Conservation (phyloP, 1,140 invertebrate species). For the Hesperophylax magnus region DNA sequence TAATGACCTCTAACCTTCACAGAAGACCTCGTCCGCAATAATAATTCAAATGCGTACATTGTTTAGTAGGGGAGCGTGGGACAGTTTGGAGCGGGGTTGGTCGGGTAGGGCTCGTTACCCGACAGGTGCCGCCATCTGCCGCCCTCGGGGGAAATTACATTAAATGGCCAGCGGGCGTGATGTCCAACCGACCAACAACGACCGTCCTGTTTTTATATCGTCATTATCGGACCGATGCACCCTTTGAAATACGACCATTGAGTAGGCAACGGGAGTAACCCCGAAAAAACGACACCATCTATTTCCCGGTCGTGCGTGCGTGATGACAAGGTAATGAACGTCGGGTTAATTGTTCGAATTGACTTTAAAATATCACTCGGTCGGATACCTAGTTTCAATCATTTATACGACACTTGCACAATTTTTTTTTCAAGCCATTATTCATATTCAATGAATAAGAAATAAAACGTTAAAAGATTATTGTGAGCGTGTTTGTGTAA, state of each 20-base stretch:
- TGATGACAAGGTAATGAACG: slow-evolving; percentile 3
- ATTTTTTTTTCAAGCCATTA: too few species aligned
- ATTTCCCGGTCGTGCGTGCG: background rate
- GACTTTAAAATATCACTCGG: background rate
- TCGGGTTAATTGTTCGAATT: slow-evolving; percentile 4
- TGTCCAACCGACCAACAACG: background rate
- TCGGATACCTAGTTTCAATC: too few species aligned
- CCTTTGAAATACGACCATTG: slow-evolving; percentile 28
- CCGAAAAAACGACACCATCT: background rate
- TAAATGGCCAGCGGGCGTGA: slow-evolving; percentile 47
- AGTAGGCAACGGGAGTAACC: background rate
- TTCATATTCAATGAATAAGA: too few species aligned
- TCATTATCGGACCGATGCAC: slow-evolving; percentile 44
- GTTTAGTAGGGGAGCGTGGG: background rate
- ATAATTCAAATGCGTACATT: too few species aligned
- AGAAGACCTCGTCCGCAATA: too few species aligned
- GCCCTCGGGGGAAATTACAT: slow-evolving; percentile 54
- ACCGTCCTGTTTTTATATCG: slow-evolving; percentile 49
- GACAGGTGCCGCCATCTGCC: slow-evolving; percentile 49
- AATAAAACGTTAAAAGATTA: too few species aligned
- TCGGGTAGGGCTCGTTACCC: background rate
- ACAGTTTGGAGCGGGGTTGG: background rate
- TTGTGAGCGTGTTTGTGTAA: too few species aligned
- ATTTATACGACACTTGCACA: too few species aligned
- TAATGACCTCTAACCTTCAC: too few species aligned